Base-by-base conservation (phyloP, 1,140 invertebrate species). In the Parapsyche elsis region DNA sequence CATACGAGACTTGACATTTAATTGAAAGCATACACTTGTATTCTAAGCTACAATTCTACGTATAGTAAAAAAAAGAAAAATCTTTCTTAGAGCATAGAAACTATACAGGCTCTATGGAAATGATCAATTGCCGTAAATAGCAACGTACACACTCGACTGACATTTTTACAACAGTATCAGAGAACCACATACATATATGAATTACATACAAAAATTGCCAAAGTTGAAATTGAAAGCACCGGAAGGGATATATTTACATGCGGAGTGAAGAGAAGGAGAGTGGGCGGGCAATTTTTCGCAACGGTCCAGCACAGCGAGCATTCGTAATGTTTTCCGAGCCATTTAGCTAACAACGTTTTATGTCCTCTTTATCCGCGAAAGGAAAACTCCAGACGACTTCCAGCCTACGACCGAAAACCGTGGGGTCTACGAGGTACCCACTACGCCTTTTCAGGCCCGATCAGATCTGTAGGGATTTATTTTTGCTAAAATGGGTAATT, bases 401-500 rank as follows among this genome's bases (percentile, higher is more conserved):
- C 30, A 4, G 49, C 49, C 12, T 53, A 53, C 49, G 49, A 53
- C 49, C 12, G 12, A 53, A 12, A 12, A 53, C 49, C 49, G 10
- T 12, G 49, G 16, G 49, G 49, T 53, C 49, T 53, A 12, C 64
- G 64, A 9, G 64, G 59, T 5, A 23, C 7, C 14, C 44, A 9
- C 4, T 2, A 21, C 14, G 49, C 53, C 46, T 64, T 14, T 74
- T 73, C 44, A 44, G n/a, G 19, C 76, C 23, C 53, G 59, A 82
- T 80, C 75, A 73, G 70, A 82, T 80, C 81, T 77, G 44, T 79
- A 70, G 61, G 74, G 78, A 82, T 82, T 82, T 77, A 82, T 82
- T 82, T 79, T 82, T 71, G 61, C 81, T 78, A 82, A 82, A 82
- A 80, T 77, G 78, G 78, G 73, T 80, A 80, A 82, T 80, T 82